Conservation (phyloP, 2,113 vertebrate genomes). For the Poeciliopsis turrubarensis region DNA sequence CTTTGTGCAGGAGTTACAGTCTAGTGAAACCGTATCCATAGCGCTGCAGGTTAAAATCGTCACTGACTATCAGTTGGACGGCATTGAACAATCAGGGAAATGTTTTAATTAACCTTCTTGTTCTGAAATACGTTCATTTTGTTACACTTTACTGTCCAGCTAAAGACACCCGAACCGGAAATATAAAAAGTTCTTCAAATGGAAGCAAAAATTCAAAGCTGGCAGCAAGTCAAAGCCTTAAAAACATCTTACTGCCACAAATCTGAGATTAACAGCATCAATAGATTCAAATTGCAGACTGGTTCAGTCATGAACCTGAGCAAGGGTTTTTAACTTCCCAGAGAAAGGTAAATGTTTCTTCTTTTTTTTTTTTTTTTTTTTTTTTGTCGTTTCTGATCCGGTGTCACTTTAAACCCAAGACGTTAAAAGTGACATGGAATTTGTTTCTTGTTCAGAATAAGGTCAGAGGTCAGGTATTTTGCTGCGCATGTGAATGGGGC, state of each 20-base stretch:
- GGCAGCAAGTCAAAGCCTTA: neutral
- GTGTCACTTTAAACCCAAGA: too few species aligned
- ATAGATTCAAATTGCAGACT: neutral
- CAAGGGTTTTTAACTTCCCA: neutral
- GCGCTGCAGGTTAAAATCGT: neutral
- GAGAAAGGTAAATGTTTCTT: neutral
- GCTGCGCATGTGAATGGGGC: neutral
- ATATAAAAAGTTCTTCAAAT: neutral
- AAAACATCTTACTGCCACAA: neutral
- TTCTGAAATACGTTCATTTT: neutral
- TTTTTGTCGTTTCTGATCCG: too few species aligned
- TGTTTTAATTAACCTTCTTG: neutral
- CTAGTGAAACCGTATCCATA: neutral
- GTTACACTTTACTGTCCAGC: too few species aligned
- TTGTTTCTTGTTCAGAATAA: neutral
- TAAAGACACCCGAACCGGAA: too few species aligned
- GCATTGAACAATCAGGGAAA: neutral
- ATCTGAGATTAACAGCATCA: neutral
- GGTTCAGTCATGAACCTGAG: neutral
- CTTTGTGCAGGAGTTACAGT: neutral
- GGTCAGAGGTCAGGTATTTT: neutral
- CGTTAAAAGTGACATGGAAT: neutral
- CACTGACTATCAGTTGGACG: too few species aligned
- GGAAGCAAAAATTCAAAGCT: neutral
- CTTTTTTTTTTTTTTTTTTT: too few species aligned